phyloP scores from a whole-genome alignment of 2,888 invertebrate genomes.

The Hermaeophaga mercurialis region DNA sequence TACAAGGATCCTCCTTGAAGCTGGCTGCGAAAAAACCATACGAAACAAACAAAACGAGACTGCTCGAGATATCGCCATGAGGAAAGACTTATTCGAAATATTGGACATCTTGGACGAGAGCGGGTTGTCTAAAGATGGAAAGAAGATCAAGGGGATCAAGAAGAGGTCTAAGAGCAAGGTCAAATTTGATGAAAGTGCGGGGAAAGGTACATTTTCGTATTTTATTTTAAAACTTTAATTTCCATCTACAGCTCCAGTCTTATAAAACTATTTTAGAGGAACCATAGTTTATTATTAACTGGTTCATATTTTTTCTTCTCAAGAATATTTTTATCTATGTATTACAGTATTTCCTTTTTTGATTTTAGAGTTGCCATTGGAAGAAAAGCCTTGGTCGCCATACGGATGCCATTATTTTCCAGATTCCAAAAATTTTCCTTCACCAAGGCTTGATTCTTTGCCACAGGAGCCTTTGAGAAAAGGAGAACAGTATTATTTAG shows the following conservation, averaged over 20 bases:
- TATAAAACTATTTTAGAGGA: too few relatives aligned
- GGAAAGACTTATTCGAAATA: conserved; percentile 87
- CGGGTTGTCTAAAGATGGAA: conserved; percentile 58
- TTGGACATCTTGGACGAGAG: conserved; percentile 73
- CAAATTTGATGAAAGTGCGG: conserved; percentile 49
- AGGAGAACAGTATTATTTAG: conserved; percentile 93
- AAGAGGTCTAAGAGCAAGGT: conserved; percentile 56
- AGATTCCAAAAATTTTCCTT: conserved; percentile 82
- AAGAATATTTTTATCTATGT: neutral
- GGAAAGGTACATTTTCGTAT: conserved; percentile 33
- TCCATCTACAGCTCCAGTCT: too few relatives aligned
- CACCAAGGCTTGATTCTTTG: conserved; percentile 82
- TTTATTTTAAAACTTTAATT: neutral
- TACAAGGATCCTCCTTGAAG: conserved; percentile 86
- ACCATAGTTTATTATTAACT: too few relatives aligned
- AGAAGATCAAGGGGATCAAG: conserved; percentile 61
- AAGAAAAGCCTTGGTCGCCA: conserved; percentile 74
- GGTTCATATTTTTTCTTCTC: too few relatives aligned
- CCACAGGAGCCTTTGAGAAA: conserved; percentile 83
- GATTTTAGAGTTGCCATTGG: conserved; percentile 27
- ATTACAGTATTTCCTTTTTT: conserved; percentile 21
- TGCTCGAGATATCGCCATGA: conserved; percentile 83
- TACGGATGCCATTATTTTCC: conserved; percentile 92
- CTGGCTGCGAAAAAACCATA: conserved; percentile 73
- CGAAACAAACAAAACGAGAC: conserved; percentile 89